phyloP scores from a whole-genome alignment of 2,797 vertebrate species.

The Lemur catta region DNA sequence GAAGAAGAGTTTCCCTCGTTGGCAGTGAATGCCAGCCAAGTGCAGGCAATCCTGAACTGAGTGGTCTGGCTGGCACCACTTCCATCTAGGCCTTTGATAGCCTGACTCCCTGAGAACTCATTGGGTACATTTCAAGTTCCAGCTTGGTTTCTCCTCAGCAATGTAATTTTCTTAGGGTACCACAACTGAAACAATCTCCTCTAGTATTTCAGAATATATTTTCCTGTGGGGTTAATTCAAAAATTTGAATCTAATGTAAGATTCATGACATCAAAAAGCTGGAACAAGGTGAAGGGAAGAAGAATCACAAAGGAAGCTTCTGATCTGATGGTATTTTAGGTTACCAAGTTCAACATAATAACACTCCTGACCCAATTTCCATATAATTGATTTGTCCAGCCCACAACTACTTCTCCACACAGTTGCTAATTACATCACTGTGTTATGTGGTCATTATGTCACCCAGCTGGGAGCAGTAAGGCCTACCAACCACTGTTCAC shows the following conservation, averaged over 20 bases:
- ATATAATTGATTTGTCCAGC: conserved; percentile 51
- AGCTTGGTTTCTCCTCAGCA: neutral
- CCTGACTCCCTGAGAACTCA: neutral
- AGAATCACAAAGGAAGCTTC: neutral
- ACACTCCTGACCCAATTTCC: conserved; percentile 74
- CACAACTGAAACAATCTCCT: neutral
- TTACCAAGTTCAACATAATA: neutral
- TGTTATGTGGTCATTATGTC: conserved; percentile 42
- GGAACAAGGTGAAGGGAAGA: neutral
- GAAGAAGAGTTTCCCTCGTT: neutral
- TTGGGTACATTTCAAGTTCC: neutral
- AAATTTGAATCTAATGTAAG: neutral
- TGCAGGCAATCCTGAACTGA: neutral
- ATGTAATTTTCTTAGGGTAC: neutral
- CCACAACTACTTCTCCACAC: conserved; percentile 28
- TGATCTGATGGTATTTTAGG: neutral
- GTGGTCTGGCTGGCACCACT: neutral
- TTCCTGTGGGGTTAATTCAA: neutral
- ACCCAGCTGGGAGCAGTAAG: neutral
- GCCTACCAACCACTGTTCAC: neutral
- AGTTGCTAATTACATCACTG: conserved; percentile 58
- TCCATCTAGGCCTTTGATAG: neutral
- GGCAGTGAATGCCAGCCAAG: neutral
- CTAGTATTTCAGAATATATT: neutral
- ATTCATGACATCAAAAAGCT: neutral